Percentiles rank a stretch among this genome's conserved stretches.
These are phyloP conservation scores for Sarcophaga rosellei DNA, from an alignment of 2,888 invertebrate species.

Conservation along the genomic window DNA sequence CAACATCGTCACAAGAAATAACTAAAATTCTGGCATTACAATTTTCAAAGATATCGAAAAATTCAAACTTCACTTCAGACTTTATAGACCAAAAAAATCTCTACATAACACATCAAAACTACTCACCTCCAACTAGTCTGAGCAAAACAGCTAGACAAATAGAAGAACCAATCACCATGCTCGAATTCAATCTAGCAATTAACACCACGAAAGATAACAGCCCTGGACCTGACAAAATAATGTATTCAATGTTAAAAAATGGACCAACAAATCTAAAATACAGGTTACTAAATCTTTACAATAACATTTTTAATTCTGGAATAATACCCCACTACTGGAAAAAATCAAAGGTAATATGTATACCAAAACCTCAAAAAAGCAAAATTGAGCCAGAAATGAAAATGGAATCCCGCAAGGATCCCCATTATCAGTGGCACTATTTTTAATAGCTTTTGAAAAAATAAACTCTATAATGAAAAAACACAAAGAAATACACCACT, in stretches of 20 bases:
- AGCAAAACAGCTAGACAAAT: no score
- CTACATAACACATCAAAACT: neutral
- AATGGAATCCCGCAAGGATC: conserved; percentile 40
- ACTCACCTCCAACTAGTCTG: neutral
- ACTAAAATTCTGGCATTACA: no score
- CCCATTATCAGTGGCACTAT: conserved; percentile 1
- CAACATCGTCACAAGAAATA: no score
- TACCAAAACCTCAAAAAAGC: conserved; percentile 37
- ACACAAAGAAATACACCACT: conserved; percentile 29
- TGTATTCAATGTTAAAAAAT: neutral
- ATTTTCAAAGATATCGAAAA: conserved; percentile 5
- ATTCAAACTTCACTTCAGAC: neutral
- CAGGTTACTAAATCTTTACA: conserved; percentile 4
- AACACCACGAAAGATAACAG: conserved; percentile 30
- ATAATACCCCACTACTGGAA: conserved; percentile 34
- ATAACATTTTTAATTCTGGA: conserved; percentile 13
- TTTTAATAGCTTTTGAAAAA: conserved; percentile 47
- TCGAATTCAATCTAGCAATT: neutral
- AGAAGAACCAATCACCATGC: conserved; percentile 15
- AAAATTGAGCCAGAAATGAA: neutral
- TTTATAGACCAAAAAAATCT: neutral
- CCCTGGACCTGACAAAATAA: neutral
- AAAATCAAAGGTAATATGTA: conserved; percentile 14
- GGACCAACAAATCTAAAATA: neutral
- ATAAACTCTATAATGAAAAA: conserved; percentile 36